These are phyloP conservation scores for Xiphophorus maculatus DNA, from an alignment of 2,113 vertebrate genomes.

Conservation along the genomic window DNA sequence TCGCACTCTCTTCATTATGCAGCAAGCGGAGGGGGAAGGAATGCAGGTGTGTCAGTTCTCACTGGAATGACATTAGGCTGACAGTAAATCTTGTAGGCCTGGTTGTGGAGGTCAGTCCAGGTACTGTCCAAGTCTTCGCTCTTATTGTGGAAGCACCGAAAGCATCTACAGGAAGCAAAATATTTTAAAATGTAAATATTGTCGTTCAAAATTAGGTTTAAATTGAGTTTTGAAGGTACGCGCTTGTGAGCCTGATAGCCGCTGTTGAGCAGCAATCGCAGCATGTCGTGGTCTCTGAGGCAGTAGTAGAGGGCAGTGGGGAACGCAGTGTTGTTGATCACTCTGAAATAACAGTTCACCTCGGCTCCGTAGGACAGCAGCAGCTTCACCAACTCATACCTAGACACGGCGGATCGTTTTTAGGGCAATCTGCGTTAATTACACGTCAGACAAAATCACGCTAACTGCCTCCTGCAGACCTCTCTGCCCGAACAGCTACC, in stretches of 20 bases:
- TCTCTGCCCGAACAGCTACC: constrained; percentile 83
- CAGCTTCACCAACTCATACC: constrained; percentile 83
- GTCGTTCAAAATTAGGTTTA: too few relatives aligned
- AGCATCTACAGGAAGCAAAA: constrained; percentile 75
- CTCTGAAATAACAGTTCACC: constrained; percentile 88
- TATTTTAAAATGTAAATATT: background rate
- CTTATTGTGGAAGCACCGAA: constrained; percentile 84
- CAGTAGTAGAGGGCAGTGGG: constrained; percentile 88
- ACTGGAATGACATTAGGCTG: constrained; percentile 61
- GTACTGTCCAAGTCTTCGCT: constrained; percentile 77
- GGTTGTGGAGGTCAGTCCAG: constrained; percentile 70
- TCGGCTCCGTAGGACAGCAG: constrained; percentile 84
- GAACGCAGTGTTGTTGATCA: constrained; percentile 83
- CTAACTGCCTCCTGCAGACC: constrained; percentile 15
- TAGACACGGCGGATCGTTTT: constrained; percentile 34
- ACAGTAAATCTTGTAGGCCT: constrained; percentile 52
- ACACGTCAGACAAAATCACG: background rate
- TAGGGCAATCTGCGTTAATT: background rate
- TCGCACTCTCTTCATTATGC: background rate
- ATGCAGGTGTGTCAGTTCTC: constrained; percentile 3
- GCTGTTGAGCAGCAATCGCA: constrained; percentile 85
- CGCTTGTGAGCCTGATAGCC: constrained; percentile 82
- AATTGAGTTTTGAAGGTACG: background rate
- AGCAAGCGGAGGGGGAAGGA: background rate
- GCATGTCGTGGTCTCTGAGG: constrained; percentile 84